Evolutionary conservation across 2,888 invertebrate species (phyloP).

Genomic region (Phortica okadai): DNA sequence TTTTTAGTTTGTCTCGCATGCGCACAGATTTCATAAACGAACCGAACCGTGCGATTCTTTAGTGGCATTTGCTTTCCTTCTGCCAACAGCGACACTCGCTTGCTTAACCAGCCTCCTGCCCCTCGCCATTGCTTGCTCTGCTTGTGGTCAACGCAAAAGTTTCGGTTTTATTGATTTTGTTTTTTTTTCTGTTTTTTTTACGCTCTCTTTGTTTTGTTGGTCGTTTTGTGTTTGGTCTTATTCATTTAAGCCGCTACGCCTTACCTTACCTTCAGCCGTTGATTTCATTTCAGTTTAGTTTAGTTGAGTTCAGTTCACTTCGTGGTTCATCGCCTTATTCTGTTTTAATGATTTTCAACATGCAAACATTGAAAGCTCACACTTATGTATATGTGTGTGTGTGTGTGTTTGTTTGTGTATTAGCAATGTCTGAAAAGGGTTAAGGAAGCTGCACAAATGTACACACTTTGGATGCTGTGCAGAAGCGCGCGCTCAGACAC

Average conservation of each 20-base stretch:
- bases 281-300: slow-evolving; percentile 48
- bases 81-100: neutral
- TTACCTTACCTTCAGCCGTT: slow-evolving; percentile 41
- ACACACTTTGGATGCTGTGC: neutral
- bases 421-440: neutral
- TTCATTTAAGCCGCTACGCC: slow-evolving; percentile 31
- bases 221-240: slow-evolving; percentile 15
- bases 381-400: neutral
- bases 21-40: neutral
- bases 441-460: slow-evolving; percentile 35
- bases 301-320: slow-evolving; percentile 38
- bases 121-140: neutral
- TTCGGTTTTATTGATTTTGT: slow-evolving; percentile 40
- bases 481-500: neutral
- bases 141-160: slow-evolving; percentile 40
- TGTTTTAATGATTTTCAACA: slow-evolving; percentile 57
- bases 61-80: neutral
- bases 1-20: neutral
- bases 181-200: slow-evolving; percentile 3
- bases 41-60: slow-evolving; percentile 4
- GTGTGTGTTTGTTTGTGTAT: neutral
- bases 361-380: slow-evolving; percentile 50
- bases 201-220: slow-evolving; percentile 19
- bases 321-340: slow-evolving; percentile 34
- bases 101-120: neutral